A percentile compares a stretch with the other conserved stretches of the same genome.
Conservation (phyloP, 2,888 invertebrate species). For the Rugalucina vietnamica region DNA sequence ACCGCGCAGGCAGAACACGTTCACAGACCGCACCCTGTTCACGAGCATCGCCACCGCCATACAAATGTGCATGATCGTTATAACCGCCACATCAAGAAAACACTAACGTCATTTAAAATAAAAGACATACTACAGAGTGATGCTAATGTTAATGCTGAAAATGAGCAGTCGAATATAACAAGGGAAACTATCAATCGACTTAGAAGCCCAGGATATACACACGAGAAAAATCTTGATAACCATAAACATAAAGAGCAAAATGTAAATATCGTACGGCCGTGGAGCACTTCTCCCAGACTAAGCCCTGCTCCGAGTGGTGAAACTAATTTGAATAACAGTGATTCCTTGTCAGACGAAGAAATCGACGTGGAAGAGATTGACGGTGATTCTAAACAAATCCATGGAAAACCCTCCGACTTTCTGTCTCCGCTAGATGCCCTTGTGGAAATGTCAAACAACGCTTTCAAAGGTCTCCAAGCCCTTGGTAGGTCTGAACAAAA, state of each 20-base stretch:
- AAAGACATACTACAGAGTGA: conserved; percentile 71
- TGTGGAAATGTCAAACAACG: conserved; percentile 99
- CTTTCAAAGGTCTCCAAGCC: conserved; percentile 93
- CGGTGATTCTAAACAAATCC: conserved; percentile 54
- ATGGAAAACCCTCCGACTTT: conserved; percentile 37
- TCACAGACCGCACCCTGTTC: not conserved
- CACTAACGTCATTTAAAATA: conserved; percentile 77
- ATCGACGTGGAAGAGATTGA: conserved; percentile 67
- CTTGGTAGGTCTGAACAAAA: conserved; percentile 54
- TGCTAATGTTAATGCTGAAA: not conserved
- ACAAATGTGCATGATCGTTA: conserved; percentile 43
- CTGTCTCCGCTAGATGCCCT: conserved; percentile 95
- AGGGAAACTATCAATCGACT: not conserved
- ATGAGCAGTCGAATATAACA: not conserved
- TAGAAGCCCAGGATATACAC: not conserved
- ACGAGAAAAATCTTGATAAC: not conserved
- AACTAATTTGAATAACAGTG: conserved; percentile 65
- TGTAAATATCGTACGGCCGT: conserved; percentile 59
- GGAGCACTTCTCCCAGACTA: conserved; percentile 60
- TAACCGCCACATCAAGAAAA: conserved; percentile 72
- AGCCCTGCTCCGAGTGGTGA: conserved; percentile 55
- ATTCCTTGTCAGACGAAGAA: conserved; percentile 66
- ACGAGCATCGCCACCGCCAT: conserved; percentile 55
- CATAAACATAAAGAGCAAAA: not conserved
- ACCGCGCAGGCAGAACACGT: not conserved